A percentile compares a stretch with the other conserved stretches of the same genome.
Evolutionary conservation across 2,888 invertebrate genomes (phyloP).

Genomic region (Latrodectus hesperus): DNA sequence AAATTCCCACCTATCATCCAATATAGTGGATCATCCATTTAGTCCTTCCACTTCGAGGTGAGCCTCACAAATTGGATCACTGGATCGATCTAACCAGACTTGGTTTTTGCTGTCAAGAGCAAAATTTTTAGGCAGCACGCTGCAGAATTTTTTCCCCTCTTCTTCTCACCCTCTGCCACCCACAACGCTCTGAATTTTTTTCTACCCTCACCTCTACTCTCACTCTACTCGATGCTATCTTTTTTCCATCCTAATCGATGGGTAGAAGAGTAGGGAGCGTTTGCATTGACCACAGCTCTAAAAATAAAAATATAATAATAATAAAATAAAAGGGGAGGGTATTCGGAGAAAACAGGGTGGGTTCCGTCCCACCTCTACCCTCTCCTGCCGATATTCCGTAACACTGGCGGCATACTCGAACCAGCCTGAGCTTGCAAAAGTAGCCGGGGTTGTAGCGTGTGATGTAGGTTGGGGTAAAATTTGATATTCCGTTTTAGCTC

Average conservation of each 20-base stretch:
- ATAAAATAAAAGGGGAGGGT: not conserved
- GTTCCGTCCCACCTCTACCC: not conserved
- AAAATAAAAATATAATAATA: not conserved
- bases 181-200: not conserved
- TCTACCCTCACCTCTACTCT: not conserved
- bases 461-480: constrained; percentile 41
- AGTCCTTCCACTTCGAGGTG: constrained; percentile 43
- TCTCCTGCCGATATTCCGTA: constrained; percentile 9
- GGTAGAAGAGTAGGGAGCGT: constrained; percentile 7
- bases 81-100: constrained; percentile 41
- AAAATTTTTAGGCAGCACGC: constrained; percentile 37
- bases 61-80: constrained; percentile 53
- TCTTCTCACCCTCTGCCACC: not conserved
- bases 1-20: constrained; percentile 53
- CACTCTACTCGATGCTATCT: not conserved
- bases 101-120: constrained; percentile 58
- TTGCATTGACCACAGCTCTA: constrained; percentile 39
- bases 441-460: constrained; percentile 26
- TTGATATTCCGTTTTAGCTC: constrained; percentile 59
- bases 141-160: constrained; percentile 35
- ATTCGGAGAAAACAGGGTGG: not conserved
- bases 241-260: constrained; percentile 9
- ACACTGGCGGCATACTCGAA: constrained; percentile 16
- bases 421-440: constrained; percentile 49
- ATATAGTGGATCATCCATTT: constrained; percentile 51